Evolutionary conservation across 2,113 vertebrate species (phyloP), one percentile per base, ranked within the genome.

Genomic region (Lepus americanus): DNA sequence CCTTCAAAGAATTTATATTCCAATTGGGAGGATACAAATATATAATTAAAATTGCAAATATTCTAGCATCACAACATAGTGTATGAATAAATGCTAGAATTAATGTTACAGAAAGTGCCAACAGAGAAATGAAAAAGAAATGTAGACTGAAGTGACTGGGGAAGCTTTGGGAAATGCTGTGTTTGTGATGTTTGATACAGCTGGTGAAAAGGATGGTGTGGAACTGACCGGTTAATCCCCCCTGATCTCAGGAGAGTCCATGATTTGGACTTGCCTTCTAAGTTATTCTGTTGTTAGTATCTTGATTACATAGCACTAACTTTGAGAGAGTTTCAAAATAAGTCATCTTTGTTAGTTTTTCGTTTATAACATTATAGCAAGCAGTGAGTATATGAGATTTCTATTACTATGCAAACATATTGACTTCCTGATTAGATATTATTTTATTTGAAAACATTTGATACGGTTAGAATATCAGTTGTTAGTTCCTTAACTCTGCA

Each of bases 1-100:
- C n/a, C 55, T 93, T 96, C 36, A 86, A 53, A 11, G n/a, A 88
- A 80, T 85, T 95, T 91, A 81, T 84, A 55, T 81, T 93, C 27
- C 17, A 76, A 0, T 77, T 91, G 64, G 20, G 55, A 86, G 16
- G 33, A 69, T 39, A 95, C 73, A 91, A 91, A 81, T 85, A 63
- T 9, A 7, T 74, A 92, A 93, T 63, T 66, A 11, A 89, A 89
- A 80, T 92, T 25, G 39, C 76, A 76, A 88, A 85, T 89, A 81
- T 14, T 4, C 4, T 91, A 44, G 77, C 1, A 88, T 6, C 12
- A 64, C 17, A 92, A 61, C 27, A 84, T 31, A 29, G 13, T 49
- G 70, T 76, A 81, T 88, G n/a, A 77, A 14, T 72, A 63, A 80
- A 9, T 72, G 53, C 19, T 90, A 29, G 67, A 80, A 74, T 90